These are phyloP conservation scores for Oreocharis arfaki DNA, from an alignment of 2,113 vertebrate species.

Conservation along the genomic window DNA sequence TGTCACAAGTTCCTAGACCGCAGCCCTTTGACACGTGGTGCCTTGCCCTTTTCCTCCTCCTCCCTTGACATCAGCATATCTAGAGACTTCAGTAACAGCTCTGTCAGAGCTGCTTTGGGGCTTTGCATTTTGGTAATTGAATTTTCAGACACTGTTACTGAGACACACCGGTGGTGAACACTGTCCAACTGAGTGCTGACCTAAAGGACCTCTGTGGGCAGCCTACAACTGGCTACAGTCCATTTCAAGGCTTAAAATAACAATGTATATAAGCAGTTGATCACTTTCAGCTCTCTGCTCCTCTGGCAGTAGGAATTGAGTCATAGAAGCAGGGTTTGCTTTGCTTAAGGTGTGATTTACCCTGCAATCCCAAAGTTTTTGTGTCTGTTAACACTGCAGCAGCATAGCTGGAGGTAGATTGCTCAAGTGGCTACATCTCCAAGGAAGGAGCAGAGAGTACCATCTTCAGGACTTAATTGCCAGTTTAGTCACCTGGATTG, in stretches of 20 bases:
- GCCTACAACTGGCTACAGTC: not conserved
- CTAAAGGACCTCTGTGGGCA: not conserved
- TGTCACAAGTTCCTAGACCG: not conserved
- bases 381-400: not conserved
- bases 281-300: not conserved
- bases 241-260: not conserved
- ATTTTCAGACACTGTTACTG: not conserved
- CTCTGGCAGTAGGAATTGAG: not conserved
- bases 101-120: not conserved
- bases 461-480: not conserved
- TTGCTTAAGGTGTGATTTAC: not conserved
- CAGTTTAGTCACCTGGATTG: not conserved
- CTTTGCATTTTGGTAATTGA: not conserved
- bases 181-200: not conserved
- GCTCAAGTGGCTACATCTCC: not conserved
- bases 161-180: not conserved
- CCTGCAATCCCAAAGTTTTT: not conserved
- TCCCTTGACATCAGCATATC: slow-evolving; percentile 29
- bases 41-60: slow-evolving; percentile 24
- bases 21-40: slow-evolving; percentile 46
- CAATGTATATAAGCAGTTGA: not conserved
- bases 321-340: not conserved
- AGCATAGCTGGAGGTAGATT: not conserved
- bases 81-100: slow-evolving; percentile 10
- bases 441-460: not conserved